Conservation (phyloP, 1,140 invertebrate genomes). For the Homarus americanus region DNA sequence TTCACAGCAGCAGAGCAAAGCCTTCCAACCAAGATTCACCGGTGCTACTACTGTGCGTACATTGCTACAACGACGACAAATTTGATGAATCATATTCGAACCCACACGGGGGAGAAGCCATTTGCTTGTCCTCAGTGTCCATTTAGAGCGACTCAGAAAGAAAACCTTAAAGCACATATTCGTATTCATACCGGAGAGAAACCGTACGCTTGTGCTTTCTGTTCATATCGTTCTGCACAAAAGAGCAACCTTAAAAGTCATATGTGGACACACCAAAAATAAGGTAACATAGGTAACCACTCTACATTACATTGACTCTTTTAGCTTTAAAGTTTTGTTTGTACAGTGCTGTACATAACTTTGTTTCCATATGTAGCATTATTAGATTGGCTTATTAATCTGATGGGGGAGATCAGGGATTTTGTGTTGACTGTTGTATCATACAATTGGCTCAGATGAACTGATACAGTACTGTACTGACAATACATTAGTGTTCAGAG, state of each 20-base stretch:
- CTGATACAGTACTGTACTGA: too few species aligned
- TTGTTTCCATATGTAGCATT: too few species aligned
- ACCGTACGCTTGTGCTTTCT: conserved; percentile 43
- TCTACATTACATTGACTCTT: neutral
- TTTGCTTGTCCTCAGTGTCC: conserved; percentile 52
- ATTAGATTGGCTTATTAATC: too few species aligned
- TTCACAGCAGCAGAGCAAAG: conserved; percentile 9
- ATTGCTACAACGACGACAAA: conserved; percentile 48
- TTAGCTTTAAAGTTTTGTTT: too few species aligned
- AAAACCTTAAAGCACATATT: conserved; percentile 59
- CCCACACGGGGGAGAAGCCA: conserved; percentile 53
- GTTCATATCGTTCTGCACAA: conserved; percentile 51
- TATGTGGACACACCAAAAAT: conserved; percentile 50
- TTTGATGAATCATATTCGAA: conserved; percentile 53
- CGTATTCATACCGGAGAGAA: conserved; percentile 55
- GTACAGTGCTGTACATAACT: too few species aligned
- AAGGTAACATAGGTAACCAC: neutral
- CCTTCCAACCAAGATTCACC: conserved; percentile 23
- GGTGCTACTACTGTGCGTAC: conserved; percentile 44
- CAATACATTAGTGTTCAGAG: too few species aligned
- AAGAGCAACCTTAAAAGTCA: conserved; percentile 50
- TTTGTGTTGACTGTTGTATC: too few species aligned
- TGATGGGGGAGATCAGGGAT: too few species aligned
- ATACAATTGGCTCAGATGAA: too few species aligned
- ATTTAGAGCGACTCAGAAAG: conserved; percentile 51